Percentiles rank a stretch among this genome's conserved stretches.
Conservation (phyloP, 2,797 vertebrate genomes). For the Sebastes steindachneri region DNA sequence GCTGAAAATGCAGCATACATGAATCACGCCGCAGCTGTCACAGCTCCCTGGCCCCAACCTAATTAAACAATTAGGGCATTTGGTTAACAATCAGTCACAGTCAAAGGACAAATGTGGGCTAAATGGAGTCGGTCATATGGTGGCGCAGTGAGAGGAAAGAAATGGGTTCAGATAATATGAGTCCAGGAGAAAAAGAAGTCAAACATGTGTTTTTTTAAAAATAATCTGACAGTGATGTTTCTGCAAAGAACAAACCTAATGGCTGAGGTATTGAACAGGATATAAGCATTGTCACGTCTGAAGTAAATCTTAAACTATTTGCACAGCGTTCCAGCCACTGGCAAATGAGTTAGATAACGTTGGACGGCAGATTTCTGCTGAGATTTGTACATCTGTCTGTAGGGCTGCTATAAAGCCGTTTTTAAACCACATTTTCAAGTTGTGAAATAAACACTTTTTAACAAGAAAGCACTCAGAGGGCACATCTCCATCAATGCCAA, state of each 20-base stretch:
- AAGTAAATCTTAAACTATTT: background rate
- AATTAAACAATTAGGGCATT: slow-evolving; percentile 83
- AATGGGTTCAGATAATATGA: slow-evolving; percentile 8
- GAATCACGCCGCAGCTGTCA: slow-evolving; percentile 80
- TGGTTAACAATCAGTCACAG: slow-evolving; percentile 75
- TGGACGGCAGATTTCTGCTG: background rate
- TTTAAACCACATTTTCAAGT: slow-evolving; percentile 6
- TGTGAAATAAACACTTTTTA: slow-evolving; percentile 1
- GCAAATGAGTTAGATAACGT: slow-evolving; percentile 4
- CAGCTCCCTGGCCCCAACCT: slow-evolving; percentile 69
- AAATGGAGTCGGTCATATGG: slow-evolving; percentile 27
- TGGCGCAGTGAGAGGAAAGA: background rate
- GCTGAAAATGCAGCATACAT: slow-evolving; percentile 75
- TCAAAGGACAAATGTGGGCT: slow-evolving; percentile 63
- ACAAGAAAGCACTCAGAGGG: background rate
- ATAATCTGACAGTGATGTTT: background rate
- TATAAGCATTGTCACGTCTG: background rate
- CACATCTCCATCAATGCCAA: background rate
- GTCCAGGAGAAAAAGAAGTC: slow-evolving; percentile 12
- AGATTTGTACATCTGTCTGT: background rate
- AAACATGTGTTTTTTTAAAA: background rate
- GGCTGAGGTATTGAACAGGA: background rate
- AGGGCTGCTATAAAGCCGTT: background rate
- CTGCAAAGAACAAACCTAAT: slow-evolving; percentile 8
- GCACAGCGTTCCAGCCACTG: background rate